These are phyloP conservation scores for Cosmia trapezina DNA, from an alignment of 2,888 invertebrate genomes.

Conservation along the genomic window DNA sequence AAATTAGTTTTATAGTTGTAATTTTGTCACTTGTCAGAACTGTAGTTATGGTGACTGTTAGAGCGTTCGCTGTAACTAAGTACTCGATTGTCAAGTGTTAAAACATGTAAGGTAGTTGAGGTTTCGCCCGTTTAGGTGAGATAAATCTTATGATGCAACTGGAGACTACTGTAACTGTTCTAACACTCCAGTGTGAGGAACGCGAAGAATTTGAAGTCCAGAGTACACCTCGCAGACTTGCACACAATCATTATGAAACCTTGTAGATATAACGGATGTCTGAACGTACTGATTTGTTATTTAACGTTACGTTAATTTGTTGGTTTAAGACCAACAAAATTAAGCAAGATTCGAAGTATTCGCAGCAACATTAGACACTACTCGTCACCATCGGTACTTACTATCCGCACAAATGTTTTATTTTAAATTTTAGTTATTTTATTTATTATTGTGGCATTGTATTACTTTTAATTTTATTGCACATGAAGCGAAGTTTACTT, in stretches of 20 bases:
- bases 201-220: not conserved
- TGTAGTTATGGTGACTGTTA: slow-evolving; percentile 11
- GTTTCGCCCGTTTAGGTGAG: slow-evolving; percentile 11
- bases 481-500: slow-evolving; percentile 86
- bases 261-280: slow-evolving; percentile 10
- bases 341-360: slow-evolving; percentile 55
- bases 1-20: slow-evolving; percentile 54
- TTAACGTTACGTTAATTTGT: slow-evolving; percentile 36
- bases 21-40: slow-evolving; percentile 22
- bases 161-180: slow-evolving; percentile 26
- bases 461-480: slow-evolving; percentile 75
- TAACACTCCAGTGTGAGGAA: slow-evolving; percentile 20
- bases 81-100: slow-evolving; percentile 17
- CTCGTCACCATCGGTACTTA: slow-evolving; percentile 82
- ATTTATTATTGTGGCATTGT: slow-evolving; percentile 82
- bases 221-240: not conserved
- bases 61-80: slow-evolving; percentile 13
- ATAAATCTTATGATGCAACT: slow-evolving; percentile 17
- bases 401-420: slow-evolving; percentile 84
- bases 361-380: slow-evolving; percentile 47
- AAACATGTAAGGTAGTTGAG: slow-evolving; percentile 26
- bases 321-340: no score
- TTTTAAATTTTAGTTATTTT: slow-evolving; percentile 75
- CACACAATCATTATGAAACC: not conserved
- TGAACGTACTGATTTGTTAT: slow-evolving; percentile 41